Percentiles rank a stretch among this genome's conserved stretches.
Evolutionary conservation across 2,797 vertebrate species (phyloP).

Genomic region (Darevskia mixta): DNA sequence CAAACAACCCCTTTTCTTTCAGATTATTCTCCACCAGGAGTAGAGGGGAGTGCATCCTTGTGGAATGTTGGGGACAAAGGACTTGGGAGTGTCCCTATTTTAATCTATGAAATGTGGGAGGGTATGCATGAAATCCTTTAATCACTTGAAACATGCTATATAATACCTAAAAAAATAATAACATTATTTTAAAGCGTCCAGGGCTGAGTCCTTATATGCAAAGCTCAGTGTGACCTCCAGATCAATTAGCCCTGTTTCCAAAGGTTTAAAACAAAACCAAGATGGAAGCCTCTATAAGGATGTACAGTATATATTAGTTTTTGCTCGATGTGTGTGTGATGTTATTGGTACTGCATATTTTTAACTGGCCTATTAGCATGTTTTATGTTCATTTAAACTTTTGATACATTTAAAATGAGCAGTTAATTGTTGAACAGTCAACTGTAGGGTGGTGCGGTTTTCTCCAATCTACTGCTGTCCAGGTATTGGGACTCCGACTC

Average conservation of each 20-base stretch:
- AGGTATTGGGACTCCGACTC: too few relatives aligned
- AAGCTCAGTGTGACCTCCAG: neutral
- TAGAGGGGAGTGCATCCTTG: neutral
- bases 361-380: too few relatives aligned
- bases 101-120: neutral
- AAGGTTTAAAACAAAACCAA: neutral
- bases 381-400: too few relatives aligned
- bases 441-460: too few relatives aligned
- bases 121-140: neutral
- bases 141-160: neutral
- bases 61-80: neutral
- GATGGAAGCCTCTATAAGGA: neutral
- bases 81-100: neutral
- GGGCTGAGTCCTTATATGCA: neutral
- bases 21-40: neutral
- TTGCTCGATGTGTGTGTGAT: neutral
- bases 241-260: neutral
- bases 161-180: neutral
- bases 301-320: neutral
- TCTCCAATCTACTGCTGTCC: too few relatives aligned
- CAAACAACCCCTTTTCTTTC: neutral
- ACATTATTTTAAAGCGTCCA: neutral
- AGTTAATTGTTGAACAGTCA: too few relatives aligned
- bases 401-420: too few relatives aligned
- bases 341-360: too few relatives aligned